Base-by-base conservation (phyloP, 2,113 vertebrate species). In the Aix galericulata region DNA sequence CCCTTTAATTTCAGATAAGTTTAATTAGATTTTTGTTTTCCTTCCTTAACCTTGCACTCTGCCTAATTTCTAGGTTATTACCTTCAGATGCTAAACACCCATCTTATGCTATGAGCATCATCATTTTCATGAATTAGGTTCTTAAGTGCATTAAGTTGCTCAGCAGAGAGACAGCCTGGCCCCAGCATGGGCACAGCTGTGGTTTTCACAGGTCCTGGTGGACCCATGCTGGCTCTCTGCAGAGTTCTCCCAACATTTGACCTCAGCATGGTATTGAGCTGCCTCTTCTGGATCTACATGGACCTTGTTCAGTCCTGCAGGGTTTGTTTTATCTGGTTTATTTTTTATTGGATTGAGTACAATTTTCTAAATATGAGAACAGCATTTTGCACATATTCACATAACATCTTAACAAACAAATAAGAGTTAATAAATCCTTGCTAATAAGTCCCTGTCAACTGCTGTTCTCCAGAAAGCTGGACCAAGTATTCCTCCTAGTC, bases 151-250 rank as follows among this genome's bases (percentile, higher is more conserved):
- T 58, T 44, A 31, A 53, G 15, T 13, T 82, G 55, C 36, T 83
- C 25, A 38, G 67, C 18, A 27, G 5, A 26, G n/a, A 71, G 50
- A 6, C 4, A 53, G 29, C 7, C 6, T 1, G 3, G 8, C 27
- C 60, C 34, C 29, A 26, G 8, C 18, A 12, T 0, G 2, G 36
- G 7, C 21, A 31, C 1, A 3, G 29, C 9, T n/a, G 40, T 2
- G 2, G 31, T 32, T 82, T 40, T 23, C 31, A 34, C 16, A 34
- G 38, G 26, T 26, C 48, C 1, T 31, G 21, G 13, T 69, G 27
- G 26, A 11, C 38, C 13, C 59, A 44, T 1, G 1, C 21, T 9
- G 23, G 17, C 18, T 7, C 20, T 29, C 23, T 56, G 66, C 13
- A 36, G 71, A 67, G 12, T 12, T 31, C 27, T 66, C 22, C 38